phyloP scores from a whole-genome alignment of 2,888 invertebrate genomes.

The Ornithoptera priamus region DNA sequence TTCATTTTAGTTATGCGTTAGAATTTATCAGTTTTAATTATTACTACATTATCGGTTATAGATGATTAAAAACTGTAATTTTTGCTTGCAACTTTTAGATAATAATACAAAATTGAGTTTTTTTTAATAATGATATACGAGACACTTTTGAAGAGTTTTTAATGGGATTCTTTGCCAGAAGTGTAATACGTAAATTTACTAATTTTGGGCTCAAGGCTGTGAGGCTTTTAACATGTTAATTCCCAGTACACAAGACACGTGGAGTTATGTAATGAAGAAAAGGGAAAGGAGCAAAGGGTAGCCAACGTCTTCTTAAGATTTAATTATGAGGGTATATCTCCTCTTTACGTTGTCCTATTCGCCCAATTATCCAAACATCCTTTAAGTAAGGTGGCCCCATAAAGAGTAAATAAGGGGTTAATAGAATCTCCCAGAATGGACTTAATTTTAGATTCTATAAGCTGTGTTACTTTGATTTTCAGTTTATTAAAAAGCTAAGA shows the following conservation, averaged over 20 bases:
- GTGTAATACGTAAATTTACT: conserved; percentile 17
- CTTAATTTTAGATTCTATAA: conserved; percentile 21
- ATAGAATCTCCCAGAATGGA: conserved; percentile 17
- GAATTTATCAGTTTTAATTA: no score
- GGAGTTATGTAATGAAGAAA: conserved; percentile 29
- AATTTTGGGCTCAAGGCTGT: conserved; percentile 11
- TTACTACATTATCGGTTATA: no score
- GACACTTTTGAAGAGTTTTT: neutral
- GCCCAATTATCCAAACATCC: conserved; percentile 29
- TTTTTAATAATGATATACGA: no score
- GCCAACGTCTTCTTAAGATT: conserved; percentile 27
- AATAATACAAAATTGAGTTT: no score
- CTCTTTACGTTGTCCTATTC: conserved; percentile 20
- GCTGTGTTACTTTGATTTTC: neutral
- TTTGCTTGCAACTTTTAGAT: no score
- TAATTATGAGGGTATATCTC: conserved; percentile 29
- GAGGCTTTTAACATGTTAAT: conserved; percentile 22
- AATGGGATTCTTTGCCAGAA: neutral
- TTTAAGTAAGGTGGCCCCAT: conserved; percentile 29
- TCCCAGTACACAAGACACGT: conserved; percentile 24
- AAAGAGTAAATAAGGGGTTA: conserved; percentile 28
- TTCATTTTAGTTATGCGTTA: no score
- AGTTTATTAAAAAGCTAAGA: no score
- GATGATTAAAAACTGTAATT: no score
- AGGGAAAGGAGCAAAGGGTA: conserved; percentile 24